Conservation (phyloP, 2,113 vertebrate genomes). For the Bostrychus sinensis region DNA sequence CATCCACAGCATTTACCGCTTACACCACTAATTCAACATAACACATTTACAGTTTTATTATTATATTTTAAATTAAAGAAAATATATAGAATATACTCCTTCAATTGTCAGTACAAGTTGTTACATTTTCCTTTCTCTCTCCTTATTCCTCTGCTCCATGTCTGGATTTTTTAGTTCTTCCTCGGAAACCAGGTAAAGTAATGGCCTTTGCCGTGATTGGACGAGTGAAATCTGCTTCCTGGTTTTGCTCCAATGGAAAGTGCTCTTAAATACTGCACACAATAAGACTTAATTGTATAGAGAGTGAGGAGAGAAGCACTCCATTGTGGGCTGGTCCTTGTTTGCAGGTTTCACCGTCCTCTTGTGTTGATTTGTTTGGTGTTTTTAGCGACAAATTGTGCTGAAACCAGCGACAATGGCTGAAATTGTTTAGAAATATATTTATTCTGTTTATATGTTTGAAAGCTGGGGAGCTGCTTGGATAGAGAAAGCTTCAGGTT, state of each 20-base stretch:
- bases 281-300: background rate
- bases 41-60: too few relatives aligned
- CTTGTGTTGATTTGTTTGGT: constrained; percentile 58
- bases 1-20: constrained; percentile 3
- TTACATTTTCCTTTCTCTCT: constrained; percentile 75
- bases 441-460: constrained; percentile 27
- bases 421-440: constrained; percentile 15
- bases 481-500: constrained; percentile 23
- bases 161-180: constrained; percentile 95
- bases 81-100: constrained; percentile 17
- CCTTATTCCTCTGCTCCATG: constrained; percentile 76
- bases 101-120: constrained; percentile 59
- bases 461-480: constrained; percentile 44
- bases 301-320: constrained; percentile 13
- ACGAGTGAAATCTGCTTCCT: constrained; percentile 68
- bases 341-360: constrained; percentile 67
- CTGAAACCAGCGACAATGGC: constrained; percentile 46
- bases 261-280: background rate
- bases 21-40: constrained; percentile 32
- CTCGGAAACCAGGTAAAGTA: constrained; percentile 99
- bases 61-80: too few relatives aligned
- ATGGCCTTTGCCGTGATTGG: constrained; percentile 58
- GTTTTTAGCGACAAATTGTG: constrained; percentile 56
- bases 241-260: constrained; percentile 29
- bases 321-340: constrained; percentile 43